phyloP scores from a whole-genome alignment of 2,797 vertebrate species.

The Neosilurus hyrtlii region DNA sequence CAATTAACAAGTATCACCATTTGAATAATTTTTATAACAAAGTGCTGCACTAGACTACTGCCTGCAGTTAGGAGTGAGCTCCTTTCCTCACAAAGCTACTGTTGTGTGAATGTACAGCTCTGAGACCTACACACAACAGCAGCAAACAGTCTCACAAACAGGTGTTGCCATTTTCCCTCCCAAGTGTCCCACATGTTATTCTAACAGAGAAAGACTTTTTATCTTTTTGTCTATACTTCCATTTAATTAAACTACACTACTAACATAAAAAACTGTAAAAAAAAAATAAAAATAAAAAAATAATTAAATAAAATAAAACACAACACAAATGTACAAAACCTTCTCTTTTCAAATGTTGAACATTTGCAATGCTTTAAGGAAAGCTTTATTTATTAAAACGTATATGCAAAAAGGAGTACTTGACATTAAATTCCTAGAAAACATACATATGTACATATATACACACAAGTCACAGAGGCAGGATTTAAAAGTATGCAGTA shows the following conservation, averaged over 20 bases:
- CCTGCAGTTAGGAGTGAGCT: conserved; percentile 20
- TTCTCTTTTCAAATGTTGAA: neutral
- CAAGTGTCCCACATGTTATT: conserved; percentile 17
- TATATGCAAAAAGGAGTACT: conserved; percentile 74
- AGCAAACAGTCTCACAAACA: conserved; percentile 20
- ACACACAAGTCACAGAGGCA: conserved; percentile 44
- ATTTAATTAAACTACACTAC: neutral
- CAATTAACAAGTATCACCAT: no score
- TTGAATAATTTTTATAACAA: no score
- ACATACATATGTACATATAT: conserved; percentile 70
- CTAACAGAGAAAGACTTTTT: neutral
- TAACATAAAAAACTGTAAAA: neutral
- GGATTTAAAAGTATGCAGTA: conserved; percentile 13
- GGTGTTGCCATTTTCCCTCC: neutral
- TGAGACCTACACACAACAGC: conserved; percentile 25
- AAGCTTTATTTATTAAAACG: conserved; percentile 74
- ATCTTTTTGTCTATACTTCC: neutral
- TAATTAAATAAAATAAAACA: no score
- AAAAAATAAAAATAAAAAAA: no score
- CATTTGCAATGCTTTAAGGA: conserved; percentile 49
- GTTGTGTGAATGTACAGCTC: conserved; percentile 53
- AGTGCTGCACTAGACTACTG: conserved; percentile 13
- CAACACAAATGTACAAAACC: neutral
- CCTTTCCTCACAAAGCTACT: conserved; percentile 44
- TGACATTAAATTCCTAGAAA: conserved; percentile 67